phyloP scores from a whole-genome alignment of 2,113 vertebrate genomes.

The Acrocephalus kingi region DNA sequence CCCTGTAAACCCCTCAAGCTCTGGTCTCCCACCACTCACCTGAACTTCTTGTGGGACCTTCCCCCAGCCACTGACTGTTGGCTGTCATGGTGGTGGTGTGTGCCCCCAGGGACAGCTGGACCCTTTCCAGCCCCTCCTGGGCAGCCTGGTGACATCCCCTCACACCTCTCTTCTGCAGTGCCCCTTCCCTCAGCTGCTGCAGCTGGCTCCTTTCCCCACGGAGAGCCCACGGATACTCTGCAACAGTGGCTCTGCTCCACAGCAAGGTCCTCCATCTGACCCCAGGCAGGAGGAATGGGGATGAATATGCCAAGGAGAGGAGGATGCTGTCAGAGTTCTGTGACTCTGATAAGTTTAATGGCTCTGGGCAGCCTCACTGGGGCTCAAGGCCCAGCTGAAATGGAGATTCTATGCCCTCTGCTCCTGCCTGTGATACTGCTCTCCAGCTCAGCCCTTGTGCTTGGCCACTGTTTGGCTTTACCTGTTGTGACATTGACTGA shows the following conservation, averaged over 20 bases:
- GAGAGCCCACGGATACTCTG: background rate
- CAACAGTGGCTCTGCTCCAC: background rate
- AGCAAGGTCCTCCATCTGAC: background rate
- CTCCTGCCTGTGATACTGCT: background rate
- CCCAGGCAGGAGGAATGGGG: background rate
- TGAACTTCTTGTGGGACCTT: background rate
- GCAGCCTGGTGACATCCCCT: background rate
- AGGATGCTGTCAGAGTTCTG: background rate
- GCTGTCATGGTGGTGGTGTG: background rate
- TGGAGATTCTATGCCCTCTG: background rate
- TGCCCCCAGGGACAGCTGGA: background rate
- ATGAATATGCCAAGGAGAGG: background rate
- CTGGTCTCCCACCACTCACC: background rate
- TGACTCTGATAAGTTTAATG: background rate
- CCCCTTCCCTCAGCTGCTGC: background rate
- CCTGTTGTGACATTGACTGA: accelerated
- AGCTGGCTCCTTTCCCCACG: background rate
- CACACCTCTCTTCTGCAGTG: background rate
- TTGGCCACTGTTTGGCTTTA: background rate
- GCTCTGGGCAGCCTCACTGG: background rate
- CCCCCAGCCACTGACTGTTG: background rate
- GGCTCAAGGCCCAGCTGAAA: background rate
- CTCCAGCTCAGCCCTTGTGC: background rate
- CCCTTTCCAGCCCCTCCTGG: background rate
- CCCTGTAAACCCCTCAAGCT: accelerated